Conservation (phyloP, 2,888 invertebrate species). For the Drosophila dives region DNA sequence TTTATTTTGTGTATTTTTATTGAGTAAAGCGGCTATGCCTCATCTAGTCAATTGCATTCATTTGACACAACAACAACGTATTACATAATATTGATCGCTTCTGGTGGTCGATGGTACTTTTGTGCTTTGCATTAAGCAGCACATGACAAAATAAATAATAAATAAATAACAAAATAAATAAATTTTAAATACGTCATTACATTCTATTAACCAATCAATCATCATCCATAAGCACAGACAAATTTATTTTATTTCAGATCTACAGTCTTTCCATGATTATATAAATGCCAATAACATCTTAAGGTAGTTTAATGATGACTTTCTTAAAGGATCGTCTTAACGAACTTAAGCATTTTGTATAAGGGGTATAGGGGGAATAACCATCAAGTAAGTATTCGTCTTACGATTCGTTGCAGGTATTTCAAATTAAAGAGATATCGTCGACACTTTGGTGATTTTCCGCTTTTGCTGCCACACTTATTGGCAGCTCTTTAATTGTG, state of each 20-base stretch:
- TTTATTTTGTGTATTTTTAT: constrained; percentile 58
- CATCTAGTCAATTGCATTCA: constrained; percentile 84
- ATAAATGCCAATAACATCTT: not conserved
- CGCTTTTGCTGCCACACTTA: not conserved
- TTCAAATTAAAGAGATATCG: constrained; percentile 15
- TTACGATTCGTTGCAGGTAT: not conserved
- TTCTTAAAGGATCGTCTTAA: too few species aligned
- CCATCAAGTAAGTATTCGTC: not conserved
- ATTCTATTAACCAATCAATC: too few species aligned
- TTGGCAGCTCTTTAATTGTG: constrained; percentile 13
- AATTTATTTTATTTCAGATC: not conserved
- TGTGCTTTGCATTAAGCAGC: not conserved
- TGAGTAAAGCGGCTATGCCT: constrained; percentile 83
- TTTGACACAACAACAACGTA: constrained; percentile 61
- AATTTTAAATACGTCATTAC: too few species aligned
- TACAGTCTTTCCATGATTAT: not conserved
- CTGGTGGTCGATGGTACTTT: not conserved
- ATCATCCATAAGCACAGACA: too few species aligned
- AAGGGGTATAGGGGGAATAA: too few species aligned
- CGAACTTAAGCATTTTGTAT: not conserved
- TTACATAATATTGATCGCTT: not conserved
- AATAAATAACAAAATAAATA: too few species aligned
- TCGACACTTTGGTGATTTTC: constrained; percentile 1
- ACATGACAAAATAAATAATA: not conserved
- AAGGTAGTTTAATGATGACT: not conserved